Conservation (phyloP, 2,888 invertebrate genomes). For the Heteropelma amictum region DNA sequence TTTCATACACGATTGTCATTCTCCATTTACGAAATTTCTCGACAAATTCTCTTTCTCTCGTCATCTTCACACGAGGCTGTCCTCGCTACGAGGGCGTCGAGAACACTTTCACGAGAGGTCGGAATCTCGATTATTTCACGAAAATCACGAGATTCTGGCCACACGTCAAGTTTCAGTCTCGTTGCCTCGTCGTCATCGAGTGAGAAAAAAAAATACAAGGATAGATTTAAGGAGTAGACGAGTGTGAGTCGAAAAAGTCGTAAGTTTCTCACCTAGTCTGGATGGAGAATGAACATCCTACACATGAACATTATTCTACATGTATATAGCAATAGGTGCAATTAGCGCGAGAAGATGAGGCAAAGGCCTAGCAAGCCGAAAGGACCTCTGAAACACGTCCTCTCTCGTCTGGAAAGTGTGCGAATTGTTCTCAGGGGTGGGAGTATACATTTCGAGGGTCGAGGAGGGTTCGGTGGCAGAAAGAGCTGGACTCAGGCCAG, state of each 20-base stretch:
- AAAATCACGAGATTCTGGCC: slow-evolving; percentile 41
- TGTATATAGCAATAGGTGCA: slow-evolving; percentile 2
- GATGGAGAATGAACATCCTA: background rate
- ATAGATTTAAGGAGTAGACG: no score
- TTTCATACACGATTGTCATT: slow-evolving; percentile 6
- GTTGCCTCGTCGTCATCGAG: slow-evolving; percentile 16
- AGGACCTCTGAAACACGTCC: slow-evolving; percentile 29
- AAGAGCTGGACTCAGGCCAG: slow-evolving; percentile 91
- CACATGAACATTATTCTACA: no score
- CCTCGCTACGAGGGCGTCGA: slow-evolving; percentile 8
- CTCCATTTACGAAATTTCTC: slow-evolving; percentile 11
- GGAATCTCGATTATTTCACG: slow-evolving; percentile 48
- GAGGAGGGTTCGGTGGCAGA: slow-evolving; percentile 95
- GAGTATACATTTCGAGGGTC: slow-evolving; percentile 94
- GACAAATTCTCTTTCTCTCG: background rate
- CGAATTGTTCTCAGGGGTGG: slow-evolving; percentile 84
- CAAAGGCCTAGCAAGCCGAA: slow-evolving; percentile 6
- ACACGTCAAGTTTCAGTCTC: slow-evolving; percentile 33
- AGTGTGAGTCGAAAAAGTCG: no score
- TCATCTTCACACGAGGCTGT: slow-evolving; percentile 8
- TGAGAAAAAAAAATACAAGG: slow-evolving; percentile 11
- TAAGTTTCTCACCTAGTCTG: no score
- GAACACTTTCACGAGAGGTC: slow-evolving; percentile 30
- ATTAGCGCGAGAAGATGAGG: slow-evolving; percentile 29
- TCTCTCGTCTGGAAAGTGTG: slow-evolving; percentile 66